These are phyloP conservation scores for Euglossa dilemma DNA, from an alignment of 1,140 invertebrate species.

Conservation along the genomic window DNA sequence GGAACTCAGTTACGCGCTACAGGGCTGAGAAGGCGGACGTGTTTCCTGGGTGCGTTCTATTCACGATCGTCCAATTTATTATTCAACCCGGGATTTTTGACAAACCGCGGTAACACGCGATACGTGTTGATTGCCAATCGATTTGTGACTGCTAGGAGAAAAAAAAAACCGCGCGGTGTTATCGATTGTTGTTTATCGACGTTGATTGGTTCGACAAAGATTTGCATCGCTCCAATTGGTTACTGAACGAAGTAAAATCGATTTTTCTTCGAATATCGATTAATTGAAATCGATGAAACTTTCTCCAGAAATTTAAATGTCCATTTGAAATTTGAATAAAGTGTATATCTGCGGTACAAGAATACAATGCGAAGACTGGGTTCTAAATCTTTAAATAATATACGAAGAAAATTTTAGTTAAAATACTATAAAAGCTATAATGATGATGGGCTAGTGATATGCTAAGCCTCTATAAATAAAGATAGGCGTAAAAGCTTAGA, in stretches of 20 bases:
- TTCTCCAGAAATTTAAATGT: neutral
- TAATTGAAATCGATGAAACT: neutral
- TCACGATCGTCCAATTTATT: neutral
- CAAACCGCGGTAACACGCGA: too few relatives aligned
- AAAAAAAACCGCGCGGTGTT: neutral
- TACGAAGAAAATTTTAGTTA: neutral
- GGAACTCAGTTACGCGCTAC: slow-evolving; percentile 68
- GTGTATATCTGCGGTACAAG: too few relatives aligned
- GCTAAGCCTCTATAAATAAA: slow-evolving; percentile 45
- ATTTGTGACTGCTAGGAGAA: neutral
- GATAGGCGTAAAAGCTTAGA: slow-evolving; percentile 37
- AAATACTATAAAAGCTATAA: neutral
- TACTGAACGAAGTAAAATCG: neutral
- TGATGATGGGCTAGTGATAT: slow-evolving; percentile 17
- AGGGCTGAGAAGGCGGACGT: slow-evolving; percentile 68
- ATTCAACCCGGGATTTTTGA: neutral
- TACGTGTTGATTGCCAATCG: neutral
- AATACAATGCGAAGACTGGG: neutral
- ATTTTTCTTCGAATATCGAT: neutral
- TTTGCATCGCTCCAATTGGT: neutral
- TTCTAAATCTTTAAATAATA: neutral
- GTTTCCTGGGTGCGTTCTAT: slow-evolving; percentile 41
- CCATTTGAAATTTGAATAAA: neutral
- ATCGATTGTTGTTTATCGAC: too few relatives aligned
- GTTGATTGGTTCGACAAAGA: slow-evolving; percentile 9